Evolutionary conservation across 2,113 vertebrate genomes (phyloP).

Genomic region (Empidonax traillii): DNA sequence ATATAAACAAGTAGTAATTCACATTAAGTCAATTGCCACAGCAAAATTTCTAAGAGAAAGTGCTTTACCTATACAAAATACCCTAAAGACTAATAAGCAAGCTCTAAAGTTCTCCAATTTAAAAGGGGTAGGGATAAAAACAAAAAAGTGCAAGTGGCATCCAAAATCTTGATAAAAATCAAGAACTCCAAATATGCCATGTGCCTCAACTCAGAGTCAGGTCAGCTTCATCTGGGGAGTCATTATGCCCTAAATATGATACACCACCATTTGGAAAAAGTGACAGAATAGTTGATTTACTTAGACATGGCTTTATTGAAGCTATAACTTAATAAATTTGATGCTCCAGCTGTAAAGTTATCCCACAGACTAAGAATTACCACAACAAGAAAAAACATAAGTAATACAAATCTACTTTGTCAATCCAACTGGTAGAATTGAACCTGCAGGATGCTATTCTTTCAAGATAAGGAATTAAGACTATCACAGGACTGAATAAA

Average conservation of each 20-base stretch:
- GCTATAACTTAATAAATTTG: slow-evolving; percentile 15
- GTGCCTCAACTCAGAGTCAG: background rate
- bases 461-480: background rate
- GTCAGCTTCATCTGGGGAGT: background rate
- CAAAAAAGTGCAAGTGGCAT: background rate
- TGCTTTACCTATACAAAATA: slow-evolving; percentile 21
- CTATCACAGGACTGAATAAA: background rate
- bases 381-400: background rate
- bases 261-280: background rate
- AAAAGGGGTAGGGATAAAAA: background rate
- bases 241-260: background rate
- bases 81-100: background rate
- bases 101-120: background rate
- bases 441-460: background rate
- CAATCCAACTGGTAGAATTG: background rate
- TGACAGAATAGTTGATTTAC: background rate
- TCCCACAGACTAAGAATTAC: background rate
- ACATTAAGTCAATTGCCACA: slow-evolving; percentile 31
- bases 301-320: slow-evolving; percentile 28
- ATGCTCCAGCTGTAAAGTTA: background rate
- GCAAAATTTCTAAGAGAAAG: background rate
- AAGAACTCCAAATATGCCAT: background rate
- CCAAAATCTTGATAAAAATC: background rate
- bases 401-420: slow-evolving; percentile 1
- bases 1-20: slow-evolving; percentile 34